These are phyloP conservation scores for Oreocharis arfaki DNA, from an alignment of 2,113 vertebrate species.

Conservation along the genomic window DNA sequence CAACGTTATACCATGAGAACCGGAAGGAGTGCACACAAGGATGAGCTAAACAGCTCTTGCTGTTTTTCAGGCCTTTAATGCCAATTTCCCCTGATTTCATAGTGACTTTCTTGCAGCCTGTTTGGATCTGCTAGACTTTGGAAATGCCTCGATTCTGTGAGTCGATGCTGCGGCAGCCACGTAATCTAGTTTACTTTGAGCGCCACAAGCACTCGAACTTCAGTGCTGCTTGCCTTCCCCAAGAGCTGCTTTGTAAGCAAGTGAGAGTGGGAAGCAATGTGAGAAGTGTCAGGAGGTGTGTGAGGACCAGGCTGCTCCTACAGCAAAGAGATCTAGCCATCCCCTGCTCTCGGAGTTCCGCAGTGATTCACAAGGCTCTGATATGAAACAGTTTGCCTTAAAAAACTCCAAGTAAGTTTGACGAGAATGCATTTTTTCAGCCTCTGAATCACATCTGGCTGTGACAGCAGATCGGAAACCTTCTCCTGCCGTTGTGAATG, in stretches of 20 bases:
- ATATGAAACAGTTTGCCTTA: neutral
- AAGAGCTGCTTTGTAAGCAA: neutral
- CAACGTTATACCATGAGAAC: fast-evolving
- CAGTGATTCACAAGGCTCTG: neutral
- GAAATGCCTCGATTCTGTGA: neutral
- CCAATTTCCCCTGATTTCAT: neutral
- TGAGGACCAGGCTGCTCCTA: neutral
- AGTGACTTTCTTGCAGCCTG: neutral
- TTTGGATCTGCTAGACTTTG: neutral
- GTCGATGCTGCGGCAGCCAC: neutral
- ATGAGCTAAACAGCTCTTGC: neutral
- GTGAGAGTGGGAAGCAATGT: neutral
- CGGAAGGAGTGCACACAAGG: neutral
- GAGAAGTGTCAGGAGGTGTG: neutral
- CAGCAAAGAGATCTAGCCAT: neutral
- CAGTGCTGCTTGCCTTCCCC: neutral
- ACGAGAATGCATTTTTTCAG: neutral
- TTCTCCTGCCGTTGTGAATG: neutral
- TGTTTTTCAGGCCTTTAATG: neutral
- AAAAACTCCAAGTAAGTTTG: neutral
- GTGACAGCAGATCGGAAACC: conserved; percentile 10
- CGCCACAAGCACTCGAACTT: neutral
- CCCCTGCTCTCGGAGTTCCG: neutral
- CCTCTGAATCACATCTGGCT: conserved; percentile 28
- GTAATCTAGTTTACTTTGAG: neutral